These are phyloP conservation scores for Nixonia krombeini DNA, from an alignment of 1,140 invertebrate species.

Conservation along the genomic window DNA sequence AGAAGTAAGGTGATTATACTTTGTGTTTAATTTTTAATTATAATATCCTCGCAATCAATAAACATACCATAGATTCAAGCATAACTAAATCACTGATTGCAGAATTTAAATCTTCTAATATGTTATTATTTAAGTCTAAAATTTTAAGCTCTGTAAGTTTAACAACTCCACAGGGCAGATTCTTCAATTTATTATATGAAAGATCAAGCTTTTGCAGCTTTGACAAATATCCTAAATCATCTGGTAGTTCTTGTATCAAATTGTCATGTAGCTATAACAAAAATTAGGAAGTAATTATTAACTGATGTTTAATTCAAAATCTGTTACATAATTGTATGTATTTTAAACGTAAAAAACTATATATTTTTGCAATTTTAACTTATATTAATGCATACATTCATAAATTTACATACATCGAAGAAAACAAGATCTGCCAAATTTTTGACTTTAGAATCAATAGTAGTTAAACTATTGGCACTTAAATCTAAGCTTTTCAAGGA, in stretches of 20 bases:
- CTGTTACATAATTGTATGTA: too few species aligned
- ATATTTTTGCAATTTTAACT: not conserved
- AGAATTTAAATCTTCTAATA: conserved; percentile 73
- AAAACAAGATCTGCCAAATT: conserved; percentile 79
- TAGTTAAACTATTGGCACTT: conserved; percentile 82
- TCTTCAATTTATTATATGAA: conserved; percentile 82
- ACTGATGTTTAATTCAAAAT: too few species aligned
- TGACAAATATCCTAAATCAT: conserved; percentile 82
- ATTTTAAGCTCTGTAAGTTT: conserved; percentile 77
- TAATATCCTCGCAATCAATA: too few species aligned
- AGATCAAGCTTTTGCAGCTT: conserved; percentile 84
- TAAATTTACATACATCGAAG: conserved; percentile 76
- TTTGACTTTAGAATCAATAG: conserved; percentile 79
- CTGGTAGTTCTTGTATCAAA: conserved; percentile 78
- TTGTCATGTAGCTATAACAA: conserved; percentile 84
- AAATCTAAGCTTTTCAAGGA: conserved; percentile 84
- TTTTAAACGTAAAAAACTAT: too few species aligned
- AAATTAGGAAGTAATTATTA: conserved; percentile 1
- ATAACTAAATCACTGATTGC: conserved; percentile 81
- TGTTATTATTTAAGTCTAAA: conserved; percentile 80
- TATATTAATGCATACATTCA: not conserved
- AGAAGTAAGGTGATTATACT: not conserved
- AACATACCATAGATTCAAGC: conserved; percentile 78
- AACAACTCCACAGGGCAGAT: conserved; percentile 77
- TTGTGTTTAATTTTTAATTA: too few species aligned